Evolutionary conservation across 1,140 invertebrate species (phyloP), one percentile per base, ranked within the genome.

Genomic region (Cotesia vestalis): DNA sequence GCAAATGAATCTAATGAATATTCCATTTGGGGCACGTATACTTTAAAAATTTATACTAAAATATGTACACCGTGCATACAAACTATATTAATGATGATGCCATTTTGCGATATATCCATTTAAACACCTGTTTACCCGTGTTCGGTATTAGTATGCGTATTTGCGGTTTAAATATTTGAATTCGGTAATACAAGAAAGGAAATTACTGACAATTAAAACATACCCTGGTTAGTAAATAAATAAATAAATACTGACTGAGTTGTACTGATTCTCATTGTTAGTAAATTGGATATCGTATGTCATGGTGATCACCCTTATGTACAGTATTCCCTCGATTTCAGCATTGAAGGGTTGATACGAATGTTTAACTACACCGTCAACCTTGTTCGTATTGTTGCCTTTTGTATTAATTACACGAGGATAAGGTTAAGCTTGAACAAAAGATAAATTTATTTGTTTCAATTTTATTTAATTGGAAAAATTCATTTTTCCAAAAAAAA

Each of bases 281-380:
- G 64, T 62, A 40, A 63, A 71, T 75, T 71, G 71, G 66, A 73
- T 73, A 73, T 73, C 71, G 40, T 8, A 46, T 68, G 71, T 71
- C 68, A 72, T 55, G 71, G 66, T 27, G 71, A 73, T 75, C 71
- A 75, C 73, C 73, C 73, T 68, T 74, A 68, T 74, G 59, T 59
- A 46, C 27, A 27, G 27, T 34, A 52, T 53, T 62, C 71, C 71
- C 71, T 69, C 51, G 3, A 27, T 38, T 70, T 69, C 66, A 34
- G n/a, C 52, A 60, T 38, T 63, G 53, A 46, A 55, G 66, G 64
- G 55, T 40, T 46, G 46, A 69, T 69, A 52, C 72, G 51, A 59
- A 75, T 72, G 70, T 75, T 68, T 52, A 68, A 63, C 40, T 67
- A 60, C 55, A 68, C 72, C 59, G 38, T 62, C 67, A 75, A 63